Evolutionary conservation across 2,113 vertebrate genomes (phyloP), one percentile per base, ranked within the genome.

Genomic region (Malurus melanocephalus): DNA sequence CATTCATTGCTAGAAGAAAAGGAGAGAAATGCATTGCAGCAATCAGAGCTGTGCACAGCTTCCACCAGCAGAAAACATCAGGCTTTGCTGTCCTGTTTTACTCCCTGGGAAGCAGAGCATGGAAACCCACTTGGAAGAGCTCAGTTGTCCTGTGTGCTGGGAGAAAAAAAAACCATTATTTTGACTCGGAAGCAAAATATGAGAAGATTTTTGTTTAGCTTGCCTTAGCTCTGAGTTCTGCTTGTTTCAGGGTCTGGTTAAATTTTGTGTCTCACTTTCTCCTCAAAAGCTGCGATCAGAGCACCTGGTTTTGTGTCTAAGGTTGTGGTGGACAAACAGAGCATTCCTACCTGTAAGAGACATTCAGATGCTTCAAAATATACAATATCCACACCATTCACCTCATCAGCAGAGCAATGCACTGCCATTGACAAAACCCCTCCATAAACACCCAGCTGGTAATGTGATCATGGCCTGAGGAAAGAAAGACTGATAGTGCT

Each of bases 391-490:
- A 0, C 84, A 53, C 24, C 60, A 87, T 56, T 69, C 85, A 20
- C 75, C 72, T 77, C 71, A 11, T 55, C 92, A 88, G 86, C 11
- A 76, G 38, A 72, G 62, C 7, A 76, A 61, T 8, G 61, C 53
- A 46, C 16, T 53, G 69, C 61, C 88, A 88, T 51, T 73, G 83
- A 91, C 90, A 79, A 90, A 94, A 35, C 35, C 74, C 80, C 83
- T 66, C 11, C 62, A 88, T 15, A 76, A 95, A 93, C 92, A 92
- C 80, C 80, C 88, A 88, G 86, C 77, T 87, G 86, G 93, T 38
- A 52, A 76, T 55, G 59, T 23, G 66, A 88, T 73, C 76, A 73
- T 2, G n/a, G 74, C 77, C 71, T 4, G 35, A 90, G 83, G 86
- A 33, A 61, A 45, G 52, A 53, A 53, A 73, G 80, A 73, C 45